Evolutionary conservation across 2,113 vertebrate species (phyloP), one percentile per base, ranked within the genome.

Genomic region (Stictonetta naevosa): DNA sequence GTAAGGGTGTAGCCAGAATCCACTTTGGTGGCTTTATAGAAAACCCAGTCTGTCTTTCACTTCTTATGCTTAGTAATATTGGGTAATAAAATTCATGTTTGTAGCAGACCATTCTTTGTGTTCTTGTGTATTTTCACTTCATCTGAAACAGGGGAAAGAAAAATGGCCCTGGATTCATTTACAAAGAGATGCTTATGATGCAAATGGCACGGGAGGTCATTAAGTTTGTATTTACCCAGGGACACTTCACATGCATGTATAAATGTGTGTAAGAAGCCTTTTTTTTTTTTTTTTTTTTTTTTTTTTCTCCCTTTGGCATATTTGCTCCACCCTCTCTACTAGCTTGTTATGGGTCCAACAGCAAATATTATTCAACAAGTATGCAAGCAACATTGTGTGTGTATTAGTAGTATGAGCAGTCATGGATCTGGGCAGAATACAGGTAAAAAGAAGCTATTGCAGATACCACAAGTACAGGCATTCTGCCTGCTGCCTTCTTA

Each of bases 1-100:
- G 60, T 80, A 90, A 75, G 83, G 86, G 77, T 90, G 91, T 90
- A 90, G 90, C 79, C 93, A 85, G 93, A 95, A 96, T 71, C 92
- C 86, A 90, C 93, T 96, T 90, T 53, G 72, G 92, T 96, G 67
- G 77, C 87, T 90, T 84, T 83, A 88, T 48, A 48, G 46, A 83
- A 83, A 83, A 88, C 25, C 53, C 67, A 34, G 53, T 34, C 55
- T 93, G 85, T 44, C 79, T 85, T 90, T 93, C 36, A 74, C 31
- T 66, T 90, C 62, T 90, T 71, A 60, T 48, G n/a, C 71, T 50
- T 71, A 92, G 48, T 29, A 89, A 62, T 82, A 72, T 69, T 48
- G 89, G 58, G 36, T 74, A 66, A 88, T 36, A 88, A 38, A 93
- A 69, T 29, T 74, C 17, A 15, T 59, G 42, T 55, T 81, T 83